Percentiles rank a stretch among this genome's conserved stretches.
Conservation (phyloP, 2,797 vertebrate genomes). For the Xenentodon cancila region DNA sequence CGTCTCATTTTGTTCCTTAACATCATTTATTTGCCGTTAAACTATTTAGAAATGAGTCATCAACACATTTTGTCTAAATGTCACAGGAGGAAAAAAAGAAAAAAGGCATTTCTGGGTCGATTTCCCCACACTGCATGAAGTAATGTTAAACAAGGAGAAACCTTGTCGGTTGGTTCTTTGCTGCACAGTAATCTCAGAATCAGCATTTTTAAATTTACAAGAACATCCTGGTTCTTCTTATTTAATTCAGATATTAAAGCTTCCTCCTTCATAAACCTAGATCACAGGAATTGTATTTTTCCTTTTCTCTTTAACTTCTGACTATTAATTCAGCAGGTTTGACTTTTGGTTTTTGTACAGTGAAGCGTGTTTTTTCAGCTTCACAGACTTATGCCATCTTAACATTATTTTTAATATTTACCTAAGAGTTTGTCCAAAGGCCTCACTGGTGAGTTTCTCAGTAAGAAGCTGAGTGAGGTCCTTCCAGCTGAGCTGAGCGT, state of each 20-base stretch:
- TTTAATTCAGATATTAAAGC: background rate
- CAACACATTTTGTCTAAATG: too few relatives aligned
- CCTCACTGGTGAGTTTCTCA: constrained; percentile 41
- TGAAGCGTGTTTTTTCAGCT: background rate
- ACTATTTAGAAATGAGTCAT: too few relatives aligned
- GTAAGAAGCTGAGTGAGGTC: constrained; percentile 72
- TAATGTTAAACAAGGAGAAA: too few relatives aligned
- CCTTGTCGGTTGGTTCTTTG: too few relatives aligned
- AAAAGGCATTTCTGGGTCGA: too few relatives aligned
- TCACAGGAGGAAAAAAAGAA: too few relatives aligned
- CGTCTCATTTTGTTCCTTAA: background rate
- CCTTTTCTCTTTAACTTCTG: too few relatives aligned
- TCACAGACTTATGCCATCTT: background rate
- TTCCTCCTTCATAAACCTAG: background rate
- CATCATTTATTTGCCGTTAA: background rate
- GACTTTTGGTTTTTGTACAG: background rate
- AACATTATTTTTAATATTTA: constrained; percentile 23
- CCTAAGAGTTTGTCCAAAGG: constrained; percentile 50
- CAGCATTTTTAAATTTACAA: too few relatives aligned
- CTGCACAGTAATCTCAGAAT: too few relatives aligned
- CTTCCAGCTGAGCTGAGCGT: constrained; percentile 73
- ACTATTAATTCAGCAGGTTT: background rate
- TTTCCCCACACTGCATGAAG: too few relatives aligned
- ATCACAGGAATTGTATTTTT: background rate
- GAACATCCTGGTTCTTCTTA: background rate